These are phyloP conservation scores for Bombus affinis DNA, from an alignment of 1,140 invertebrate genomes.

Conservation along the genomic window DNA sequence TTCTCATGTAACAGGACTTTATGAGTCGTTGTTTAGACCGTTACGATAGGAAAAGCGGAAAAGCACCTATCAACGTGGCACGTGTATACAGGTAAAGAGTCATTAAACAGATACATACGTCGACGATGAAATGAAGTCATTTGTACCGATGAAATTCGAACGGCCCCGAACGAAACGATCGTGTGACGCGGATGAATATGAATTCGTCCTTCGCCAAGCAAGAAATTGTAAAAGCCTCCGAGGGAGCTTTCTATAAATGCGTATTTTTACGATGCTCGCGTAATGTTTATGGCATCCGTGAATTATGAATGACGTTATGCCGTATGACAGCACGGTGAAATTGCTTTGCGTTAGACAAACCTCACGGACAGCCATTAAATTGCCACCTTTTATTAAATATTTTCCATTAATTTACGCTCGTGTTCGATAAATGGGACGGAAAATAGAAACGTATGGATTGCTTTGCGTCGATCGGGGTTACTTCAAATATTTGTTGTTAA, in stretches of 20 bases:
- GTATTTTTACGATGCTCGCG: slow-evolving; percentile 3
- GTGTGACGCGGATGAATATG: slow-evolving; percentile 27
- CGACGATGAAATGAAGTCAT: neutral
- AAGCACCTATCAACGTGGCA: neutral
- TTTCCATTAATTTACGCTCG: neutral
- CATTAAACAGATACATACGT: neutral
- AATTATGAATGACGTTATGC: slow-evolving; percentile 55
- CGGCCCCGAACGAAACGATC: slow-evolving; percentile 35
- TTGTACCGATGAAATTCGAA: neutral
- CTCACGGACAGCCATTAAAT: neutral
- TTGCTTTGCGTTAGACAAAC: slow-evolving; percentile 18
- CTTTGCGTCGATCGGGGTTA: neutral
- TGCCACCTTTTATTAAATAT: neutral
- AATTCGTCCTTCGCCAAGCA: slow-evolving; percentile 6
- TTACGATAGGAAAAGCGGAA: neutral
- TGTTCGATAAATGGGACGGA: neutral
- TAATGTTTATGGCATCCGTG: slow-evolving; percentile 46
- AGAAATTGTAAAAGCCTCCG: slow-evolving; percentile 46
- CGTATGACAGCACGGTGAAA: neutral
- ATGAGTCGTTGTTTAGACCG: neutral
- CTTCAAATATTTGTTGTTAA: neutral
- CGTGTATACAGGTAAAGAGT: neutral
- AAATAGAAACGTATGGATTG: neutral
- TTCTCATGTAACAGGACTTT: neutral
- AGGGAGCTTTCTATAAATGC: slow-evolving; percentile 44